Evolutionary conservation across 1,140 invertebrate species (phyloP).

Genomic region (Galleria mellonella): DNA sequence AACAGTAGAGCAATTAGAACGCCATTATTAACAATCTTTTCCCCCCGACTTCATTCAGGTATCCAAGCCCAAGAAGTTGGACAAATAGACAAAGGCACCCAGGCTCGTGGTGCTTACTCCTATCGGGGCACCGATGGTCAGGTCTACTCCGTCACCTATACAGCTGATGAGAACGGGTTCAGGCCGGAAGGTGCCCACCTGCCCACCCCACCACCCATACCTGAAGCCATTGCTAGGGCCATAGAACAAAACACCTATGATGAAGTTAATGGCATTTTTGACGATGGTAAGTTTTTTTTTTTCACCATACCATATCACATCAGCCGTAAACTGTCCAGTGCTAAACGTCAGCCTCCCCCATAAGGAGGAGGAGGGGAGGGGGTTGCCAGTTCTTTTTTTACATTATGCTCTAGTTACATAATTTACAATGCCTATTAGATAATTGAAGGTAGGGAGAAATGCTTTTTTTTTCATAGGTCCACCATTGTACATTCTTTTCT

Average conservation of each 20-base stretch:
- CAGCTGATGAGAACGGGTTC: constrained; percentile 75
- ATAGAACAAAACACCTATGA: constrained; percentile 73
- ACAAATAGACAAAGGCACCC: constrained; percentile 57
- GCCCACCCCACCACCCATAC: constrained; percentile 80
- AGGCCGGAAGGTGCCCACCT: constrained; percentile 76
- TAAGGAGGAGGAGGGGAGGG: background rate
- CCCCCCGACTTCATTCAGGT: too few relatives aligned
- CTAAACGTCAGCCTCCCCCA: too few relatives aligned
- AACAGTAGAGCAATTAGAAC: too few relatives aligned
- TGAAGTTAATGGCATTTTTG: constrained; percentile 45
- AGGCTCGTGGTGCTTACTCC: constrained; percentile 75
- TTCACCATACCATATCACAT: too few relatives aligned
- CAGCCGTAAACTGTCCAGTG: background rate
- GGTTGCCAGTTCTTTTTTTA: too few relatives aligned
- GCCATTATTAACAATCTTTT: too few relatives aligned
- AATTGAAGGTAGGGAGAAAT: too few relatives aligned
- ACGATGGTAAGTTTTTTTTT: constrained; percentile 39
- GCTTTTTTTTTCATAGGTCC: too few relatives aligned
- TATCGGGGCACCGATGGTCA: constrained; percentile 80
- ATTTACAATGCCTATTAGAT: too few relatives aligned
- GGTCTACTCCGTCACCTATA: constrained; percentile 76
- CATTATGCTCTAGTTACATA: too few relatives aligned
- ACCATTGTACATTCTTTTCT: too few relatives aligned
- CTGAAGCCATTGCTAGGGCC: constrained; percentile 77
- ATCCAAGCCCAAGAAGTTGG: constrained; percentile 52